phyloP scores from a whole-genome alignment of 2,113 vertebrate genomes.

The Bufo bufo region DNA sequence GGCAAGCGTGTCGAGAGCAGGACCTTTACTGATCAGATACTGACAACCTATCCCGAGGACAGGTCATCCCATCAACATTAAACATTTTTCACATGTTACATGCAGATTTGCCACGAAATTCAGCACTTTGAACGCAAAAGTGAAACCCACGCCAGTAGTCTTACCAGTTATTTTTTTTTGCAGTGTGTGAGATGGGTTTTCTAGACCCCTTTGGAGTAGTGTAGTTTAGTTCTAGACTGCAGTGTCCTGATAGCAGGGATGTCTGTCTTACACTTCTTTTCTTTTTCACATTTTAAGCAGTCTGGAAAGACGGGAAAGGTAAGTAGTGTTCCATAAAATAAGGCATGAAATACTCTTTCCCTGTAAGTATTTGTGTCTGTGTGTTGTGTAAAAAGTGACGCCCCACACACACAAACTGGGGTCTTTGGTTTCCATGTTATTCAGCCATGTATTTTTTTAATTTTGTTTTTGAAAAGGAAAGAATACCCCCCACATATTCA shows the following conservation, averaged over 20 bases:
- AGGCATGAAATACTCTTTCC: conserved; percentile 57
- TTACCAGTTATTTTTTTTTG: no score
- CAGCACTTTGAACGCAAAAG: no score
- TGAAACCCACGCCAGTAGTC: no score
- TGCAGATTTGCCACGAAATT: no score
- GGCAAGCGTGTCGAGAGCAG: no score
- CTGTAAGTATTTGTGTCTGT: conserved; percentile 13
- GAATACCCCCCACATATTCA: conserved; percentile 83
- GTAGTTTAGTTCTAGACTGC: neutral
- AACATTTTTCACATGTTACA: no score
- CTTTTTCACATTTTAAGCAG: conserved; percentile 75
- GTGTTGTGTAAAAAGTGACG: neutral
- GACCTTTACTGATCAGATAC: no score
- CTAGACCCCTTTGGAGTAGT: no score
- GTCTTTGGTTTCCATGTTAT: neutral
- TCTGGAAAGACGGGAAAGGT: conserved; percentile 85
- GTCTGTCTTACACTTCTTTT: conserved; percentile 57
- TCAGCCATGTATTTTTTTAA: neutral
- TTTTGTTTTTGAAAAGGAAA: conserved; percentile 71
- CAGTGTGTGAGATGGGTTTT: no score
- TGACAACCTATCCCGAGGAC: no score
- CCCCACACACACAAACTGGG: neutral
- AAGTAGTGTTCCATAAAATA: conserved; percentile 68
- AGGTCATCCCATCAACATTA: no score
- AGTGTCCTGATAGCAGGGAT: neutral